Base-by-base conservation (phyloP, 2,888 invertebrate species). In the Mellilla xanthometata region DNA sequence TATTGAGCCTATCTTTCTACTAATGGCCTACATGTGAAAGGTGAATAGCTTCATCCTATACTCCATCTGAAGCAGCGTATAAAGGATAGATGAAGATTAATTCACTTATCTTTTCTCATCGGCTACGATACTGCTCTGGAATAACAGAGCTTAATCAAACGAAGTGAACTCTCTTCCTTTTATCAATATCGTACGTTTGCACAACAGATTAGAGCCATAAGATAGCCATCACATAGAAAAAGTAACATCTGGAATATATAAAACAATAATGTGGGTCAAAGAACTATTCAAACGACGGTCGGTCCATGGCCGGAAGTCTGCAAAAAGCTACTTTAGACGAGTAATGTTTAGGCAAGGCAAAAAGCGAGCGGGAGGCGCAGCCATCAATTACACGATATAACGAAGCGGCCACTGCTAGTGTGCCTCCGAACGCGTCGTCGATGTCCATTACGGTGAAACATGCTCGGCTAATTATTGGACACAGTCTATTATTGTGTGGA, bases 1-100 rank as follows among this genome's bases (percentile, higher is more conserved):
- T 82, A 82, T 77, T 72, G 70, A 76, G 79, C 77, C 80, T 85
- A 83, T 84, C 82, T 79, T 76, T 72, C 72, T 78, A 76, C 82
- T 87, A 87, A 85, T 81, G 80, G 78, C 76, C 76, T 79, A 80
- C 77, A 86, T 80, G 77, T 76, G 80, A 82, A 83, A 83, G 82
- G 84, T 81, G 80, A 85, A 86, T 78, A 72, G 76, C 77, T 78
- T 68, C 68, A 74, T 79, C 68, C 63, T 64, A n/a, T 71, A 70
- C n/a, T n/a, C n/a, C n/a, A n/a, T n/a, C 66, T 62, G 66, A 60
- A 71, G 72, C 73, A 72, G 56, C 58, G 71, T 68, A 72, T 72
- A 77, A 76, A 65, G 67, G 69, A 76, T 72, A 65, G 62, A 75
- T 75, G 68, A 62, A 59, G 62, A 63, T 69, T 70, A 76, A 75